Evolutionary conservation across 2,113 vertebrate species (phyloP), one percentile per base, ranked within the genome.

Genomic region (Thamnaconus septentrionalis): DNA sequence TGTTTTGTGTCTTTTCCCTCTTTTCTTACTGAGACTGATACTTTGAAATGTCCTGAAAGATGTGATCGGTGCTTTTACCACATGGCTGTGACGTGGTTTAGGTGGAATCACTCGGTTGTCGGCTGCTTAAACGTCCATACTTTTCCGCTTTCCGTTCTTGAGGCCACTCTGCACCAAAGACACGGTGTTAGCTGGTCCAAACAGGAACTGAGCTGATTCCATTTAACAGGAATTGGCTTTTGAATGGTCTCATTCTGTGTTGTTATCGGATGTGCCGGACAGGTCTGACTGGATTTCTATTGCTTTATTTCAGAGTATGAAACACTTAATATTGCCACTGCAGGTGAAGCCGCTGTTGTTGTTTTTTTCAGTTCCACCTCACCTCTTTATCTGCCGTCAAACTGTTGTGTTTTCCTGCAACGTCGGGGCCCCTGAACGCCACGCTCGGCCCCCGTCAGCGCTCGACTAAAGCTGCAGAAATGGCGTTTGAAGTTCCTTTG

Each of bases 401-500:
- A 68, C 54, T 65, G 53, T 52, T 59, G 69, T 49, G 44, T 67
- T 78, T 78, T 53, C 61, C 79, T 64, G 56, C 53, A 71, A 31
- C 70, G 68, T 56, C 10, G 41, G 58, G 64, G 75, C 74, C 76
- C 85, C 62, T 71, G 73, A 82, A 79, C 69, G n/a, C 69, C 61
- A 60, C 81, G 79, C 80, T 75, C 63, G 69, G 63, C 64, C 75
- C 18, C 63, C 79, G 69, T 77, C 85, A 69, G 77, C 73, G 66
- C 78, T 78, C 63, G 71, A 64, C 46, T 31, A 3, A 49, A 59
- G 56, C 63, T 74, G 58, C 69, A 76, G 63, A 85, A 73, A 85
- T 77, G 63, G 63, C 18, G 66, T 89, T 90, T 91, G 85, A 89
- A 84, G 84, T 91, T 89, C 55, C 56, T 41, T 31, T 54, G 78